Base-by-base conservation (phyloP, 2,888 invertebrate species). In the Lampropteryx suffumata region DNA sequence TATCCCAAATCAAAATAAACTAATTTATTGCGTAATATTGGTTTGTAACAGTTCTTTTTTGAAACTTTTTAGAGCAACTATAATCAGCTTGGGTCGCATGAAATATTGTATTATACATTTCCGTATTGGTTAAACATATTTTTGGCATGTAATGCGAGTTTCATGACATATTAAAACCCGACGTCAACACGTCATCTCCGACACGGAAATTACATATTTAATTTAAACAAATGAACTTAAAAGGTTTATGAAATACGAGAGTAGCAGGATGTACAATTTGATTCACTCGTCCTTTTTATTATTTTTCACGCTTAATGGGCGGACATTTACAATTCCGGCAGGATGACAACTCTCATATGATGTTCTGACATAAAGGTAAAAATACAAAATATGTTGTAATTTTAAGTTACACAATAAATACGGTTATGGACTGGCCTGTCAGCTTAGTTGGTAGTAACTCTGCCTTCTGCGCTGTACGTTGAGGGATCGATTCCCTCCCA, bases 201-300 rank as follows among this genome's bases (percentile, higher is more conserved):
- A 72, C 74, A 71, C 67, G 77, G 67, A 73, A 79, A 82, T 84
- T 77, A 83, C 82, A 84, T 83, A 82, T 83, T 74, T 67, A 33
- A 82, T 82, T 84, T 82, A 73, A 41, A 37, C 24, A 52, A 47
- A n/a, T n/a, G n/a, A n/a, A n/a, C n/a, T n/a, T n/a, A n/a, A 52
- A 51, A 33, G 32, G 29, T 69, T 24, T 24, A 71, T 76, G 69
- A 75, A 80, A 74, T 74, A 67, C 66, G 70, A 60, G 71, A 65
- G 21, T 59, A 65, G 65, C 68, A 71, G 21, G 72, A 72, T 75
- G 62, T 74, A 72, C 58, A 76, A 80, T 81, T 79, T 79, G 79
- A 74, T 64, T 69, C 67, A 67, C 71, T 67, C 62, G 59, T 70
- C 65, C 64, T 73, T 76, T 74, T 68, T 77, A 70, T 66, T 67